A percentile compares a stretch with the other conserved stretches of the same genome.
Conservation (phyloP, 2,888 invertebrate species). For the Tortrix viridana region DNA sequence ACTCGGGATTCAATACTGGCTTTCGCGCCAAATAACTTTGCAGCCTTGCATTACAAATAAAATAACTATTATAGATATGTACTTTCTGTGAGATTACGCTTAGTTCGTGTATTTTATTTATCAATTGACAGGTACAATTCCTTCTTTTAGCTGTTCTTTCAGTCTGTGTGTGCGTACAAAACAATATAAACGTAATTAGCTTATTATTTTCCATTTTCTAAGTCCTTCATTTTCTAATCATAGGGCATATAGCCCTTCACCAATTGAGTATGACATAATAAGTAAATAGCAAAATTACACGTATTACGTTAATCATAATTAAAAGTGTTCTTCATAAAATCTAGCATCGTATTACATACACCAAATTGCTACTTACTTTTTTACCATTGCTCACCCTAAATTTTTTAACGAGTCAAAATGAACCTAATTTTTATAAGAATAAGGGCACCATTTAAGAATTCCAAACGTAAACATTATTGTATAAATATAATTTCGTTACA, state of each 20-base stretch:
- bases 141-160: no score
- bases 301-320: conserved; percentile 59
- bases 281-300: conserved; percentile 49
- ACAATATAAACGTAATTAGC: no score
- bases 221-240: conserved; percentile 1
- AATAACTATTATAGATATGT: no score
- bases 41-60: no score
- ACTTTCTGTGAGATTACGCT: no score
- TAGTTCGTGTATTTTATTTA: no score
- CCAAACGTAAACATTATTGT: neutral
- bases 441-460: neutral
- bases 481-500: neutral
- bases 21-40: no score
- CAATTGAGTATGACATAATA: conserved; percentile 3
- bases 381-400: conserved; percentile 51
- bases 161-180: no score
- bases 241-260: neutral
- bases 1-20: no score
- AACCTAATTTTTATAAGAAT: neutral
- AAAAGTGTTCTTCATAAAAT: conserved; percentile 62
- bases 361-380: conserved; percentile 64
- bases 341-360: conserved; percentile 66
- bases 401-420: conserved; percentile 15
- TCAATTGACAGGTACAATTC: no score
- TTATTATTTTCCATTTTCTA: neutral